Evolutionary conservation across 1,140 invertebrate genomes (phyloP).

Genomic region (Acromyrmex charruanus): DNA sequence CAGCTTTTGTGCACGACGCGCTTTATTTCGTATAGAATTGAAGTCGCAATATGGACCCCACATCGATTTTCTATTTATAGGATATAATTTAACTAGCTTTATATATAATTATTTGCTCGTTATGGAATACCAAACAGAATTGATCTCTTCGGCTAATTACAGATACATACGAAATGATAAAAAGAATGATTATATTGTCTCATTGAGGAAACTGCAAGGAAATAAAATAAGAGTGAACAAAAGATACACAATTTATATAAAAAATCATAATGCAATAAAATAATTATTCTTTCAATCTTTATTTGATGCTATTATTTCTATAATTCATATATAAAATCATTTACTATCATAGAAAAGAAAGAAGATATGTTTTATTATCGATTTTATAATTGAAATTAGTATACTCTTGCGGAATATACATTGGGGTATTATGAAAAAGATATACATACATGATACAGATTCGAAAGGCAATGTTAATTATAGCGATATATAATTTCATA

Average conservation of each 20-base stretch:
- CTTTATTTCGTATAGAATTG: slow-evolving; percentile 60
- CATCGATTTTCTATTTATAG: slow-evolving; percentile 71
- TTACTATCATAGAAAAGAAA: background rate
- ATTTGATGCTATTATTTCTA: background rate
- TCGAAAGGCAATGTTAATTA: background rate
- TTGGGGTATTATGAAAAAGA: background rate
- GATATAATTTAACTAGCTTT: slow-evolving; percentile 66
- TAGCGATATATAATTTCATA: background rate
- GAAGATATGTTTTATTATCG: background rate
- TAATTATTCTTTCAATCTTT: slow-evolving; percentile 7
- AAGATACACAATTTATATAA: background rate
- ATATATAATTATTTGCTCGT: slow-evolving; percentile 53
- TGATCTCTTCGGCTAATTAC: slow-evolving; percentile 27
- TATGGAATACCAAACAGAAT: background rate
- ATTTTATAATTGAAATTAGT: background rate
- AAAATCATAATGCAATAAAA: background rate
- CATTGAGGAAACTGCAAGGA: background rate
- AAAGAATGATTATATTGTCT: background rate
- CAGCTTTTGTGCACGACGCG: background rate
- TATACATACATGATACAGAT: background rate
- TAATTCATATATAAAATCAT: background rate
- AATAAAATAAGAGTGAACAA: background rate
- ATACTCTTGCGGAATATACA: background rate
- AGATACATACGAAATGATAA: background rate
- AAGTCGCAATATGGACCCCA: slow-evolving; percentile 1